Evolutionary conservation across 2,888 invertebrate genomes (phyloP).

Genomic region (Catocala fraxini): DNA sequence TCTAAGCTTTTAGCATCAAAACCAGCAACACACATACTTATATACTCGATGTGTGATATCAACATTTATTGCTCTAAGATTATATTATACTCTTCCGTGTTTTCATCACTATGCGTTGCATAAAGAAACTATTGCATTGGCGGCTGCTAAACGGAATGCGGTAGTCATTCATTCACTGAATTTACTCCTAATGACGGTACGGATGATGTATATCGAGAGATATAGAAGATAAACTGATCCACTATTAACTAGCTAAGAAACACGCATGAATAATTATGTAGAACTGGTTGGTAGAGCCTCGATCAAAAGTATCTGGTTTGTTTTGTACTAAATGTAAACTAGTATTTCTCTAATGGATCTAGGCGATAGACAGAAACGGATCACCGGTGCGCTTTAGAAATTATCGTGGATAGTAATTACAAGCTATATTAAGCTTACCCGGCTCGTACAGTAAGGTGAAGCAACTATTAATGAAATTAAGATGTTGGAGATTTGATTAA

Average conservation of each 20-base stretch:
- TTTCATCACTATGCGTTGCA: conserved; percentile 45
- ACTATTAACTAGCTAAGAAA: conserved; percentile 38
- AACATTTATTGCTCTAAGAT: conserved; percentile 10
- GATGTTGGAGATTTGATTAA: no score
- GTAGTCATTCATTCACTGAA: conserved; percentile 44
- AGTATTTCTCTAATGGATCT: conserved; percentile 4
- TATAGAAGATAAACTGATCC: conserved; percentile 51
- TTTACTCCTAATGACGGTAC: conserved; percentile 54
- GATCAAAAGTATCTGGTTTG: conserved; percentile 20
- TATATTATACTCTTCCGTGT: conserved; percentile 30
- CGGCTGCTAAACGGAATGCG: conserved; percentile 53
- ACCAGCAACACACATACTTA: conserved; percentile 5
- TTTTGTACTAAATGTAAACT: conserved; percentile 4
- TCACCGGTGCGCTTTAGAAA: background rate
- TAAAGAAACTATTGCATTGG: conserved; percentile 37
- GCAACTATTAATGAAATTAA: no score
- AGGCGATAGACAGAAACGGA: background rate
- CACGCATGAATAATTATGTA: conserved; percentile 38
- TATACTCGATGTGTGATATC: conserved; percentile 21
- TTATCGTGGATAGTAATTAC: background rate
- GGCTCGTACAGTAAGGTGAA: no score
- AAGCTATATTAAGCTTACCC: no score
- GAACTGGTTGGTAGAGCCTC: conserved; percentile 20
- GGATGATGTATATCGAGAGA: conserved; percentile 54
- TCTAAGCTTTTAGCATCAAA: conserved; percentile 14